Percentiles rank a stretch among this genome's conserved stretches.
Conservation (phyloP, 1,140 invertebrate genomes). For the Venturia canescens region DNA sequence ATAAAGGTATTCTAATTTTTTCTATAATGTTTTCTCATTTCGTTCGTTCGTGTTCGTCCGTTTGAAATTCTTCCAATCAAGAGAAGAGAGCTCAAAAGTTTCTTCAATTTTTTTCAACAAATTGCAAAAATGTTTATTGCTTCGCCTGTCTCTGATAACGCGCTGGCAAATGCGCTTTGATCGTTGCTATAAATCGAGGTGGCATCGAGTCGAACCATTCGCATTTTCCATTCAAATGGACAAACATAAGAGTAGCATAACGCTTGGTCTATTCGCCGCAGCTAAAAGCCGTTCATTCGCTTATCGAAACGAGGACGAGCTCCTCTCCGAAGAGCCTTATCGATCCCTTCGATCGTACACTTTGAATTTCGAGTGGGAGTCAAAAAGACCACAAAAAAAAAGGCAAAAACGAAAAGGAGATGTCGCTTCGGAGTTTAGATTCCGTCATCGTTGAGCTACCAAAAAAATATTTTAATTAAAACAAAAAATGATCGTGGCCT, state of each 20-base stretch:
- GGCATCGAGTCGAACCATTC: neutral
- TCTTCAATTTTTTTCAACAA: no score
- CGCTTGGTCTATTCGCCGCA: neutral
- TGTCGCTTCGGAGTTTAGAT: neutral
- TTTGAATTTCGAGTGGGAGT: neutral
- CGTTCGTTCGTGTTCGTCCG: no score
- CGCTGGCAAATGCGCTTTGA: neutral
- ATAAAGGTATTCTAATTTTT: no score
- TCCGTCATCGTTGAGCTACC: neutral
- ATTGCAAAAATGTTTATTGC: no score
- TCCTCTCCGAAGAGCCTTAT: neutral
- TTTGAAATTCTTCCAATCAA: no score
- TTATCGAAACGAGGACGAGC: neutral
- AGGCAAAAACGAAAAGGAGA: neutral
- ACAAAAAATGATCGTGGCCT: neutral
- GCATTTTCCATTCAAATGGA: neutral
- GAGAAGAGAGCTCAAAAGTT: no score
- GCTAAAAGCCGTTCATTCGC: neutral
- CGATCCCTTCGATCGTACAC: neutral
- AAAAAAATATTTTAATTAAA: no score
- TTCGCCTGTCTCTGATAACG: no score
- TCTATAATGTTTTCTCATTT: no score
- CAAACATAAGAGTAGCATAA: neutral
- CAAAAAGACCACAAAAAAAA: no score
- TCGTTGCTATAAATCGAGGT: slow-evolving; percentile 3